These are phyloP conservation scores for Liolophura sinensis DNA, from an alignment of 1,140 invertebrate species.

Conservation along the genomic window DNA sequence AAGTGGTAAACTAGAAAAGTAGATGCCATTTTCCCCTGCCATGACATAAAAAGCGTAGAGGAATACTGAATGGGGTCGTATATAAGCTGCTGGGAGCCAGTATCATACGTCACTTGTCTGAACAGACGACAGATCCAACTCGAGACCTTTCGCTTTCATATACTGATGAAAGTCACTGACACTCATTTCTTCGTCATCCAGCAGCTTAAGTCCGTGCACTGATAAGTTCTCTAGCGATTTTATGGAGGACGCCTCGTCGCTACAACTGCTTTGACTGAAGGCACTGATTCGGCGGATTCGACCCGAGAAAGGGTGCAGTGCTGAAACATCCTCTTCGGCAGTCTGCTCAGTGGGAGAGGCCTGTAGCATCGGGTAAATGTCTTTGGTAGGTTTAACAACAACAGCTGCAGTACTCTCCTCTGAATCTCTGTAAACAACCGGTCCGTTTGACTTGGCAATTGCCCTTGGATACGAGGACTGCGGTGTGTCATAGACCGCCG, in stretches of 20 bases:
- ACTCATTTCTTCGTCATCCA: slow-evolving; percentile 26
- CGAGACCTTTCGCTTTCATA: slow-evolving; percentile 31
- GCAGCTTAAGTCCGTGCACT: slow-evolving; percentile 1
- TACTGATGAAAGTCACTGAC: slow-evolving; percentile 35
- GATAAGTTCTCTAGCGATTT: slow-evolving; percentile 4
- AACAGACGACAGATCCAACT: slow-evolving; percentile 32
- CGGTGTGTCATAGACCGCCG: too few relatives aligned
- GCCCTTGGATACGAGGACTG: too few relatives aligned
- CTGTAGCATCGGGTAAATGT: not conserved
- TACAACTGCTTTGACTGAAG: not conserved
- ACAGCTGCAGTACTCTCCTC: too few relatives aligned
- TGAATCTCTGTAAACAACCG: too few relatives aligned
- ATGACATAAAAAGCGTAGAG: too few relatives aligned
- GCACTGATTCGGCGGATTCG: not conserved
- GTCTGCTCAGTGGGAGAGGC: not conserved
- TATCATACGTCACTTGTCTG: slow-evolving; percentile 35
- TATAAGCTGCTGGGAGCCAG: too few relatives aligned
- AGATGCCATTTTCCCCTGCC: too few relatives aligned
- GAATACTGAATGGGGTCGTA: too few relatives aligned
- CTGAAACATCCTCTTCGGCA: not conserved
- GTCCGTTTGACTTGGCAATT: too few relatives aligned
- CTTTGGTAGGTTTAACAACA: not conserved
- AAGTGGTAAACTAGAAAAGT: too few relatives aligned
- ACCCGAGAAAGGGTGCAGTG: not conserved
- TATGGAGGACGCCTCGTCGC: not conserved